Conservation (phyloP, 2,113 vertebrate species). For the Periophthalmus modestus region DNA sequence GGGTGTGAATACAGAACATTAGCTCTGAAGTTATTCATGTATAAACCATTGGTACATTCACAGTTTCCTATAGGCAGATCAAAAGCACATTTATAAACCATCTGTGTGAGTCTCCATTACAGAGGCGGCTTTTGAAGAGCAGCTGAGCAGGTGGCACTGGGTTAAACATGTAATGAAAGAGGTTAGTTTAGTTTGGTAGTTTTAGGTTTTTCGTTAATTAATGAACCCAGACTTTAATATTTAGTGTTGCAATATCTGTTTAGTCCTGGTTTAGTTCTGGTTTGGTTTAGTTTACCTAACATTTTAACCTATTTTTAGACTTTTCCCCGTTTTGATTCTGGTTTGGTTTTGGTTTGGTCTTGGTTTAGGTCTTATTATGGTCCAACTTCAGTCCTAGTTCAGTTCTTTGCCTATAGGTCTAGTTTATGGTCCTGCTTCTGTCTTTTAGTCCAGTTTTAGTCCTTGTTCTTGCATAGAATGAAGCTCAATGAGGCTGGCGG, state of each 20-base stretch:
- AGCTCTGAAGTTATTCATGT: constrained; percentile 15
- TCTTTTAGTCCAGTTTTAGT: background rate
- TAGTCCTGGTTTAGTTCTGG: too few relatives aligned
- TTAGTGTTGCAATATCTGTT: background rate
- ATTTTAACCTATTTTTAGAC: too few relatives aligned
- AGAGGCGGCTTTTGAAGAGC: constrained; percentile 23
- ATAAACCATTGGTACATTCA: constrained; percentile 15
- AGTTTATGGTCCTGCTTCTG: too few relatives aligned
- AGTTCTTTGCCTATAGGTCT: too few relatives aligned
- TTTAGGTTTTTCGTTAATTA: too few relatives aligned
- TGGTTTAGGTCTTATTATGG: too few relatives aligned
- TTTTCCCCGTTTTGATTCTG: too few relatives aligned
- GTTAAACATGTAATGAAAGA: background rate
- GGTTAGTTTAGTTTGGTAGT: background rate
- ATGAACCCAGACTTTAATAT: background rate
- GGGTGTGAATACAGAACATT: constrained; percentile 9
- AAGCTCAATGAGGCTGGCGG: too few relatives aligned
- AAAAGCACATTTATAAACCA: constrained; percentile 13
- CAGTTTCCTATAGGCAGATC: constrained; percentile 31
- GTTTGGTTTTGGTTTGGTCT: too few relatives aligned
- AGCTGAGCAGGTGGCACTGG: constrained; percentile 3
- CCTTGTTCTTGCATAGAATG: too few relatives aligned
- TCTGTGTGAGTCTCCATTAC: background rate
- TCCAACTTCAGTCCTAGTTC: too few relatives aligned
- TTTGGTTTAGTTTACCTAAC: background rate